phyloP scores from a whole-genome alignment of 2,888 invertebrate species.

The Esperia sulphurella region DNA sequence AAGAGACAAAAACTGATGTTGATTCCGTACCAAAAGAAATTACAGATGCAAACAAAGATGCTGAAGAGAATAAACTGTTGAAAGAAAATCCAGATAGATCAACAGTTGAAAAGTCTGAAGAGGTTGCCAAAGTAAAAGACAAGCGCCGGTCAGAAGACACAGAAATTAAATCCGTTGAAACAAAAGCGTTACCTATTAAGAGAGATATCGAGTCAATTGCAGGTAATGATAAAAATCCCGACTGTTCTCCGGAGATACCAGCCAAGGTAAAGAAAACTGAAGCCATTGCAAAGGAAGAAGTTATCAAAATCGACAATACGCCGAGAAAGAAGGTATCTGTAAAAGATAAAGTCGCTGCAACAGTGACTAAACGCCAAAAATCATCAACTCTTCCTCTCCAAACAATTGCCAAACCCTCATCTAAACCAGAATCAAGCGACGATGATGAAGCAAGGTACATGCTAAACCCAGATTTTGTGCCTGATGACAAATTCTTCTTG shows the following conservation, averaged over 20 bases:
- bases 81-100: neutral
- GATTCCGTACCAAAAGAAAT: slow-evolving; percentile 10
- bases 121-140: slow-evolving; percentile 13
- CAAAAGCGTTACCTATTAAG: slow-evolving; percentile 5
- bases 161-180: neutral
- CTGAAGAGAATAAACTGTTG: neutral
- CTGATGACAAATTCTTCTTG: slow-evolving; percentile 53
- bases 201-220: slow-evolving; percentile 8
- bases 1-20: slow-evolving; percentile 16
- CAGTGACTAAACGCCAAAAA: slow-evolving; percentile 47
- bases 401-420: slow-evolving; percentile 23
- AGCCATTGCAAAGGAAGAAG: slow-evolving; percentile 21
- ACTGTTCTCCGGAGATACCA: slow-evolving; percentile 18
- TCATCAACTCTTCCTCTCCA: slow-evolving; percentile 21
- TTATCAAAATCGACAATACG: slow-evolving; percentile 24
- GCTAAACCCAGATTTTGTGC: slow-evolving; percentile 61
- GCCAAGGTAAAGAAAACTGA: slow-evolving; percentile 33
- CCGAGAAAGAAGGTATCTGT: slow-evolving; percentile 44
- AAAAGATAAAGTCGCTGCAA: slow-evolving; percentile 36
- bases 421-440: slow-evolving; percentile 45
- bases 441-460: slow-evolving; percentile 68
- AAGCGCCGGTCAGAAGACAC: slow-evolving; percentile 4
- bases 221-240: slow-evolving; percentile 13
- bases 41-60: slow-evolving; percentile 1
- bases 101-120: slow-evolving; percentile 17